Evolutionary conservation across 2,113 vertebrate genomes (phyloP).

Genomic region (western clawed frog (Xenopus tropicalis)): DNA sequence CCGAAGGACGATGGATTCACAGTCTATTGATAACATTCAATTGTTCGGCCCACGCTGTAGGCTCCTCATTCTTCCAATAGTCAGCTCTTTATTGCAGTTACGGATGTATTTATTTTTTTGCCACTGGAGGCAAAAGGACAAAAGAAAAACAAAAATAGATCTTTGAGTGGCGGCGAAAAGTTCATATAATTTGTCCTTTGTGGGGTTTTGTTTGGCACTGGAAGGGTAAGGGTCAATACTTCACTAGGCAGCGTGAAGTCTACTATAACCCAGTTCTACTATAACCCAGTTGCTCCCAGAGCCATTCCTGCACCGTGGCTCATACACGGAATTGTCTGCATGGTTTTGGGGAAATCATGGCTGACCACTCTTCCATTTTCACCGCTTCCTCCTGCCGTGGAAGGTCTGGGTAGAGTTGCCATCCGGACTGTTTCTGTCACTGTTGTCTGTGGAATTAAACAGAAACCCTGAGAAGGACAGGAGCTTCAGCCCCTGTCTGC

Average conservation of each 20-base stretch:
- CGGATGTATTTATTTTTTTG: conserved; percentile 55
- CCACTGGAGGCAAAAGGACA: conserved; percentile 49
- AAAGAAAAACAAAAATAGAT: conserved; percentile 56
- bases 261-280: conserved; percentile 72
- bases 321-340: conserved; percentile 97
- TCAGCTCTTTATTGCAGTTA: conserved; percentile 63
- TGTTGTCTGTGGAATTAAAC: conserved; percentile 88
- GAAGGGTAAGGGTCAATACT: conserved; percentile 56
- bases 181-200: conserved; percentile 59
- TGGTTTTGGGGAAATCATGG: conserved; percentile 96
- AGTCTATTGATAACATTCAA: conserved; percentile 42
- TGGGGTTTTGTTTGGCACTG: conserved; percentile 80
- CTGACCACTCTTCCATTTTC: conserved; percentile 95
- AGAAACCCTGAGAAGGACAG: conserved; percentile 76
- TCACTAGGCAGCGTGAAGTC: conserved; percentile 49
- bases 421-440: conserved; percentile 95
- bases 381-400: conserved; percentile 78
- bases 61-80: conserved; percentile 50
- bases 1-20: conserved; percentile 34
- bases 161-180: conserved; percentile 63
- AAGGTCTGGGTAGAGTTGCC: conserved; percentile 87
- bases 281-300: conserved; percentile 95
- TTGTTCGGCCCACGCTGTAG: conserved; percentile 31
- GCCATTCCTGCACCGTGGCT: conserved; percentile 95
- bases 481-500: conserved; percentile 71